Evolutionary conservation across 2,888 invertebrate species (phyloP).

Genomic region (Chloroclystis v-ata): DNA sequence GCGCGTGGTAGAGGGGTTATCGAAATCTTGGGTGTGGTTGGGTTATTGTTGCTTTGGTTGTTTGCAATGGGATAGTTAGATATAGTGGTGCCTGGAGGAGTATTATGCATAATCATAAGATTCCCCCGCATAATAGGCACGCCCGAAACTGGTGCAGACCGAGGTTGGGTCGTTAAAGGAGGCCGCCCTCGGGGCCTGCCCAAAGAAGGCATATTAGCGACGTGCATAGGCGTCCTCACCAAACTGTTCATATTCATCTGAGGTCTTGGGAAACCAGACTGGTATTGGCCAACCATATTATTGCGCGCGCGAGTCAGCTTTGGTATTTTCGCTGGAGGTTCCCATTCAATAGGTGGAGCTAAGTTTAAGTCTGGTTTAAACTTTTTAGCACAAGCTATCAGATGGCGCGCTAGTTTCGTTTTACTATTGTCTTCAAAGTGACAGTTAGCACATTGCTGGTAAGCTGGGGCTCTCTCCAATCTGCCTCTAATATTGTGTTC

Average conservation of each 20-base stretch:
- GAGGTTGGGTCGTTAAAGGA: conserved; percentile 51
- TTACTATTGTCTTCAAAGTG: conserved; percentile 97
- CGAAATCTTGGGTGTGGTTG: conserved; percentile 92
- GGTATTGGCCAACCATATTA: conserved; percentile 66
- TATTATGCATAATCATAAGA: conserved; percentile 84
- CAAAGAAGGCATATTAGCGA: conserved; percentile 52
- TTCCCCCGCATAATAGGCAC: conserved; percentile 74
- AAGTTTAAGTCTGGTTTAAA: conserved; percentile 93
- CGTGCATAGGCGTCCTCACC: conserved; percentile 56
- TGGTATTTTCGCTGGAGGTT: conserved; percentile 95
- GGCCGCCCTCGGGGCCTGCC: conserved; percentile 72
- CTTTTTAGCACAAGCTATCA: conserved; percentile 92
- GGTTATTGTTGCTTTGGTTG: conserved; percentile 49
- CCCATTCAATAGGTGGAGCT: conserved; percentile 93
- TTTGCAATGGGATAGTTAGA: conserved; percentile 66
- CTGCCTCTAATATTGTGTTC: conserved; percentile 94
- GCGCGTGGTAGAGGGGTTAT: conserved; percentile 92
- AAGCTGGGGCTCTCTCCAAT: conserved; percentile 91
- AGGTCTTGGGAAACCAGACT: conserved; percentile 69
- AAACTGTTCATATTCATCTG: conserved; percentile 67
- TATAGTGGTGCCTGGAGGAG: conserved; percentile 64
- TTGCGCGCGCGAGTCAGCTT: conserved; percentile 74
- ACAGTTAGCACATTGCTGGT: conserved; percentile 96
- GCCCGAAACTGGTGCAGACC: conserved; percentile 60
- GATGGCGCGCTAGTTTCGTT: conserved; percentile 92